Conservation (phyloP, 2,113 vertebrate genomes). For the Corvus hawaiiensis region DNA sequence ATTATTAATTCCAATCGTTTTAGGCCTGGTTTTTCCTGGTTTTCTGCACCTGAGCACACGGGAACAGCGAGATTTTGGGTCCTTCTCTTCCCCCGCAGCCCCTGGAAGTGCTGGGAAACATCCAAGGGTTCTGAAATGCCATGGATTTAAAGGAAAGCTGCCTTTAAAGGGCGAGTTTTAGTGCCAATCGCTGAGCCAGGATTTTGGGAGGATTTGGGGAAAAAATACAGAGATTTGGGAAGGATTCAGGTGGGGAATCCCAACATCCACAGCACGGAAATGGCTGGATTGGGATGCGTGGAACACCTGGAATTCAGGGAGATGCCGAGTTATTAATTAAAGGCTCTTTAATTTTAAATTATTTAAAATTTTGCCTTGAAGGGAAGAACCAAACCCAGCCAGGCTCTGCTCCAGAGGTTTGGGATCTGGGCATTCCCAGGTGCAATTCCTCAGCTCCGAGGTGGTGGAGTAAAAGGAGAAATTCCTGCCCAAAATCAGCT, state of each 20-base stretch:
- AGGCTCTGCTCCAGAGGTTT: background rate
- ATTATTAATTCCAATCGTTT: background rate
- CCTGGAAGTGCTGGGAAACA: background rate
- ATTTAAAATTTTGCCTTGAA: background rate
- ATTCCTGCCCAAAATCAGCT: background rate
- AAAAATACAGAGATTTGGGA: background rate
- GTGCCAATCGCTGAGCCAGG: background rate
- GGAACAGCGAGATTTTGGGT: background rate
- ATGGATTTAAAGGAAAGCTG: background rate
- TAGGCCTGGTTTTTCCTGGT: background rate
- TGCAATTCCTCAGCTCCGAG: background rate
- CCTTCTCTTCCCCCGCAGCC: background rate
- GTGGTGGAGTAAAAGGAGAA: background rate
- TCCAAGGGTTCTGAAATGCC: background rate
- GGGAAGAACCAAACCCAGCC: background rate
- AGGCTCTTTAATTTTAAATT: background rate
- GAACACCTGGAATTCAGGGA: background rate
- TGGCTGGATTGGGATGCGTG: accelerated
- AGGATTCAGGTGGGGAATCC: background rate
- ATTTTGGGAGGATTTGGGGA: background rate
- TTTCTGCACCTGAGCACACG: background rate
- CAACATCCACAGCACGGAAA: background rate
- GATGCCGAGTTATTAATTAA: background rate
- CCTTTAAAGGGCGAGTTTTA: background rate
- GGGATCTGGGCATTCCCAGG: background rate